Conservation (phyloP, 2,113 vertebrate species). For the Mystacornis crossleyi region DNA sequence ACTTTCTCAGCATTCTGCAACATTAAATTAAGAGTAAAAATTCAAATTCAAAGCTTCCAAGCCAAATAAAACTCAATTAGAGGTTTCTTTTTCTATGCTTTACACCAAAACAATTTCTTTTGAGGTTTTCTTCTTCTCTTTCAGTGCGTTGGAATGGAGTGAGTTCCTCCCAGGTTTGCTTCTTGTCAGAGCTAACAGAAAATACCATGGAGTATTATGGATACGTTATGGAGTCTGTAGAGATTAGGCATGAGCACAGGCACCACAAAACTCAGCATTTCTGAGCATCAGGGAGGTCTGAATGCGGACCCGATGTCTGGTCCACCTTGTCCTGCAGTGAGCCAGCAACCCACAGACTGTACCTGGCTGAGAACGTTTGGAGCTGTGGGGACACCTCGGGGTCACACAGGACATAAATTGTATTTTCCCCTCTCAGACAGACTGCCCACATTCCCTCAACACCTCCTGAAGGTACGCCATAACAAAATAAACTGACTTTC, state of each 20-base stretch:
- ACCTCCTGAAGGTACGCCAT: neutral
- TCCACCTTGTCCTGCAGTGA: neutral
- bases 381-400: neutral
- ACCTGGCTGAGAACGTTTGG: neutral
- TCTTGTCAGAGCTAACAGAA: neutral
- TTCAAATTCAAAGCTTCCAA: neutral
- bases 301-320: neutral
- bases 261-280: neutral
- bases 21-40: neutral
- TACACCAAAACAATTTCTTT: neutral
- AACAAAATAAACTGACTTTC: neutral
- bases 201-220: rapidly evolving
- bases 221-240: rapidly evolving
- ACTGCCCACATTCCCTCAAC: rapidly evolving
- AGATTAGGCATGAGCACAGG: neutral
- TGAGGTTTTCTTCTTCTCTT: neutral
- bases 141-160: neutral
- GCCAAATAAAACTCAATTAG: neutral
- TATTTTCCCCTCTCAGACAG: neutral
- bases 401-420: no score
- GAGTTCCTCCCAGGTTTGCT: neutral
- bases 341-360: neutral
- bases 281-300: neutral
- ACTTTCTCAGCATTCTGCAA: neutral
- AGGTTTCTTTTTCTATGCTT: neutral